These are phyloP conservation scores for Melitaea athalia DNA, from an alignment of 2,888 invertebrate genomes.

Conservation along the genomic window DNA sequence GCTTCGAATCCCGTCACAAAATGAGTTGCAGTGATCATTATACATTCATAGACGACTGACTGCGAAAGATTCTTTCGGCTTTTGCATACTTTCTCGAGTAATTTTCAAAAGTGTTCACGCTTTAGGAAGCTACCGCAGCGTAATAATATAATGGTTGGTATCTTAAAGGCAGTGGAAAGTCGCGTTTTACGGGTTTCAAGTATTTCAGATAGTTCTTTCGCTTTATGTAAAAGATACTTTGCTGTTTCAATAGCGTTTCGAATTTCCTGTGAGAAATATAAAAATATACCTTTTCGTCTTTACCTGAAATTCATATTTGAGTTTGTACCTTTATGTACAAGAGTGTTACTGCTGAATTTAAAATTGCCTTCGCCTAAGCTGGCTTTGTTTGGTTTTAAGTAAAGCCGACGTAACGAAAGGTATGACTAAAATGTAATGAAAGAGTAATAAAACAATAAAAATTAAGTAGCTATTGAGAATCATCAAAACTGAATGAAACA, in stretches of 20 bases:
- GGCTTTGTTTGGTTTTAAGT: background rate
- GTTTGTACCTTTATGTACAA: constrained; percentile 2
- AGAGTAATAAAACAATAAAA: background rate
- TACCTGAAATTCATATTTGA: constrained; percentile 20
- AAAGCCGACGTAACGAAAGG: background rate
- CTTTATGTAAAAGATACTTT: constrained; percentile 37
- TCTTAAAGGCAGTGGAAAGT: constrained; percentile 38
- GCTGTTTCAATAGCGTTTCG: constrained; percentile 37
- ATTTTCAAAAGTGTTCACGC: constrained; percentile 66
- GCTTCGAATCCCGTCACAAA: constrained; percentile 43
- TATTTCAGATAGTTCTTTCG: constrained; percentile 39
- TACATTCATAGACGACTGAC: constrained; percentile 75
- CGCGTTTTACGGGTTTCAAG: constrained; percentile 37
- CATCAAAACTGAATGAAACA: background rate
- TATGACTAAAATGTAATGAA: background rate
- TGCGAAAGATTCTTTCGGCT: constrained; percentile 65
- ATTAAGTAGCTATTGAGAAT: background rate
- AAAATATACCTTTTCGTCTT: constrained; percentile 19
- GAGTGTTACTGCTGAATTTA: background rate
- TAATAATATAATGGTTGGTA: constrained; percentile 73
- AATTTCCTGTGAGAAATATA: constrained; percentile 28
- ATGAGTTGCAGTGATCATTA: constrained; percentile 65
- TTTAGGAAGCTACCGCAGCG: constrained; percentile 67
- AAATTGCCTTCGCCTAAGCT: constrained; percentile 6
- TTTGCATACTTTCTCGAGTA: constrained; percentile 58